Evolutionary conservation across 1,140 invertebrate species (phyloP).

Genomic region (Drosophila triauraria): DNA sequence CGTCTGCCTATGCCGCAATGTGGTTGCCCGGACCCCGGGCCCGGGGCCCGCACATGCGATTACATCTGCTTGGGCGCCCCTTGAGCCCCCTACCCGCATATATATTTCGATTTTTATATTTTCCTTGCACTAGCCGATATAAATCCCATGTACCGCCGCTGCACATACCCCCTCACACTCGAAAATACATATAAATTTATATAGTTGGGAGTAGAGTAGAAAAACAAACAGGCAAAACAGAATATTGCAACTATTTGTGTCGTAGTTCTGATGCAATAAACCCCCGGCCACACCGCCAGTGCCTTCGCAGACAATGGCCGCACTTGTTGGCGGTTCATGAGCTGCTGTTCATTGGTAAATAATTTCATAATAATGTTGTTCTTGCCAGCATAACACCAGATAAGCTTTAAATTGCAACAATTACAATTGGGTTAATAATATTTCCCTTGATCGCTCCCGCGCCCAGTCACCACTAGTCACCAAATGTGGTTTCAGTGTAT

Average conservation of each 20-base stretch:
- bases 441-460: conserved; percentile 26
- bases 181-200: conserved; percentile 32
- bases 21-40: conserved; percentile 6
- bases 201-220: conserved; percentile 39
- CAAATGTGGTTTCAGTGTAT: conserved; percentile 16
- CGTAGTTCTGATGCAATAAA: conserved; percentile 68
- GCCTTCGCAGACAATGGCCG: conserved; percentile 38
- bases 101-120: conserved; percentile 50
- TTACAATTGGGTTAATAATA: conserved; percentile 82
- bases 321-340: conserved; percentile 77
- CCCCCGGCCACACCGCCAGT: background rate
- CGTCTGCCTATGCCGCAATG: conserved; percentile 1
- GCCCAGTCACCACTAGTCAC: conserved; percentile 1
- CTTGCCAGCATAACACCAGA: conserved; percentile 74
- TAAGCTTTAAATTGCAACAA: conserved; percentile 76
- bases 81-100: conserved; percentile 15
- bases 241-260: conserved; percentile 79
- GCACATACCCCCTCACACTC: conserved; percentile 44
- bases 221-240: conserved; percentile 43
- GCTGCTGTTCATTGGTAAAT: conserved; percentile 83
- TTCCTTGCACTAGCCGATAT: conserved; percentile 40
- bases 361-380: conserved; percentile 84
- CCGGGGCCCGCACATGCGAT: conserved; percentile 13
- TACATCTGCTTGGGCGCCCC: conserved; percentile 22
- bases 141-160: conserved; percentile 61